Evolutionary conservation across 1,140 invertebrate genomes (phyloP).

Genomic region (Platyura marginata): DNA sequence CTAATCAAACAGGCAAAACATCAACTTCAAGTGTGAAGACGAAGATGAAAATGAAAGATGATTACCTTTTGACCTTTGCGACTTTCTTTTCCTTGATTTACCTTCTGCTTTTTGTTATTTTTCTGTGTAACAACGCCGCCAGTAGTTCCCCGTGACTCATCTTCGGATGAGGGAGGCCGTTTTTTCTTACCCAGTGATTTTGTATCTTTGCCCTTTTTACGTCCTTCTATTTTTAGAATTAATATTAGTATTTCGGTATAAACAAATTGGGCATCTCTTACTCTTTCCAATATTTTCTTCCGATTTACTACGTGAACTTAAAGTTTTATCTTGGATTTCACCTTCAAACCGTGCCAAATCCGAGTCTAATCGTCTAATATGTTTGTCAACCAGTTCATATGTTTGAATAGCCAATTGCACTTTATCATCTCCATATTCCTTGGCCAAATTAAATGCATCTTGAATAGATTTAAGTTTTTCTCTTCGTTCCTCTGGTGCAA

Average conservation of each 20-base stretch:
- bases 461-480: conserved; percentile 73
- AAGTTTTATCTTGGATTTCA: conserved; percentile 87
- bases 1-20: not conserved
- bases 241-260: no score
- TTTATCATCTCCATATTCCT: conserved; percentile 92
- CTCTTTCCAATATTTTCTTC: conserved; percentile 32
- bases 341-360: conserved; percentile 91
- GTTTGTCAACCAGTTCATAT: conserved; percentile 97
- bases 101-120: conserved; percentile 6
- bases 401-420: conserved; percentile 95
- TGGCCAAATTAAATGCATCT: conserved; percentile 73
- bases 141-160: conserved; percentile 14
- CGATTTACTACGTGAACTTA: conserved; percentile 45
- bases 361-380: conserved; percentile 85
- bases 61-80: conserved; percentile 26
- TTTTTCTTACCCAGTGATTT: conserved; percentile 24
- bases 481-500: conserved; percentile 53
- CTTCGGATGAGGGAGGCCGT: conserved; percentile 17
- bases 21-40: not conserved
- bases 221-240: conserved; percentile 27
- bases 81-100: conserved; percentile 27
- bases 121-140: conserved; percentile 1
- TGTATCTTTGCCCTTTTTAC: conserved; percentile 33
- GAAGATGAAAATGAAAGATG: not conserved
- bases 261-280: no score